These are phyloP conservation scores for Cichladusa arquata DNA, from an alignment of 2,113 vertebrate genomes.

Conservation along the genomic window DNA sequence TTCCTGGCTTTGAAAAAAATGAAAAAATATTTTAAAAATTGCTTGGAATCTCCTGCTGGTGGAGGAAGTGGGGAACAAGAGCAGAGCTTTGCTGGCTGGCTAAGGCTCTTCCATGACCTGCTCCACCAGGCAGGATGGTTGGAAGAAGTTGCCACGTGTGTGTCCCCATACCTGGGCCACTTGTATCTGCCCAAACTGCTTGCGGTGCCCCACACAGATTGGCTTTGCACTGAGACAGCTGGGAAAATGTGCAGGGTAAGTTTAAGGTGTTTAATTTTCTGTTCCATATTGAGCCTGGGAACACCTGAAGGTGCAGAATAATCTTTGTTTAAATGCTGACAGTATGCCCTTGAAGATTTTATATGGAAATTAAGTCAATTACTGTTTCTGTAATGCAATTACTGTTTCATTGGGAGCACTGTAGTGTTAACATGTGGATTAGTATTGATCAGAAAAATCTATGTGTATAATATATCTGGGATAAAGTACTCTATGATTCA, in stretches of 20 bases:
- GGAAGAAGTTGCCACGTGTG: rapidly evolving
- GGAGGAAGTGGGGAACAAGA: background rate
- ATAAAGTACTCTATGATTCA: background rate
- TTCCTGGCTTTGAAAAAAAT: background rate
- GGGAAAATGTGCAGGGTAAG: conserved; percentile 56
- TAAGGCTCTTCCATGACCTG: background rate
- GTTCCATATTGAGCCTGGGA: conserved; percentile 38
- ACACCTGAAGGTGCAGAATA: conserved; percentile 19
- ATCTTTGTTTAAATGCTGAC: conserved; percentile 29
- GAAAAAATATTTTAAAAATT: background rate
- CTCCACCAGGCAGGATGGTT: rapidly evolving
- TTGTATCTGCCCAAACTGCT: background rate
- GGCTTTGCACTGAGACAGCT: conserved; percentile 32
- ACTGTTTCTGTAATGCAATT: conserved; percentile 30
- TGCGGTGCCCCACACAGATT: background rate
- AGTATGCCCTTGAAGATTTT: conserved; percentile 25
- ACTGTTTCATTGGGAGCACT: conserved; percentile 4
- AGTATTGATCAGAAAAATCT: conserved; percentile 16
- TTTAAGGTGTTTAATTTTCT: conserved; percentile 51
- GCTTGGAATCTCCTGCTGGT: background rate
- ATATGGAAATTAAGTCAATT: conserved; percentile 47
- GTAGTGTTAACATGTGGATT: background rate
- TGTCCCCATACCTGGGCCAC: background rate
- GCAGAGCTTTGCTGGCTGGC: background rate
- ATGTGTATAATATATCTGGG: background rate